Base-by-base conservation (phyloP, 2,888 invertebrate species). In the Byasa hedistus region DNA sequence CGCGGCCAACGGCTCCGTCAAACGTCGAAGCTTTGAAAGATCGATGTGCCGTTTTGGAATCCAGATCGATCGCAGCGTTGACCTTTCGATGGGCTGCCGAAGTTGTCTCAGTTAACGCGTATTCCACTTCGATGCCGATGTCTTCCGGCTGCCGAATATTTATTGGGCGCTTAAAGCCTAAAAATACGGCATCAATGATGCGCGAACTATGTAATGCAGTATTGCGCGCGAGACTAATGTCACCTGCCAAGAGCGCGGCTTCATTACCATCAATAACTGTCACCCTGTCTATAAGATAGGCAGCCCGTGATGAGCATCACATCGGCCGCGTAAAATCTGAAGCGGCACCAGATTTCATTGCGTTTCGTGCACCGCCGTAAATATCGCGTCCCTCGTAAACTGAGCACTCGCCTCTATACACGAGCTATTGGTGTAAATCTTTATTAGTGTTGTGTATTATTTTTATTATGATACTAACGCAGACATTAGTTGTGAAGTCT, bases 111-210 rank as follows among this genome's bases (percentile, higher is more conserved):
- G 22, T n/a, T 36, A 15, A 39, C 15, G 12, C 39, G 39, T 12
- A 39, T 39, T 44, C 44, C 17, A 44, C 58, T 64, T 64, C 64
- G 55, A 54, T 44, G 55, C 54, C 58, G 64, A 27, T 24, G 23
- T 21, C 59, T 65, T 65, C 55, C 64, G 59, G 44, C 65, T 55
- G 21, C 23, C 48, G 56, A 58, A 62, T 39, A 66, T 66, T 66
- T 62, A 66, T 61, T 54, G 17, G 54, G n/a, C 70, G 72, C 74
- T 74, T 75, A 76, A 71, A 71, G 73, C 73, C 69, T 74, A 73
- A 77, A 79, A 80, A 81, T 84, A 82, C 79, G 81, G 79, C 75
- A 44, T 84, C 84, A 84, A 84, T 85, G 85, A 82, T 79, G 85
- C 86, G 80, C 81, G 39, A 27, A 66, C 54, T 66, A 61, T 61